phyloP scores from a whole-genome alignment of 2,797 vertebrate species.

The Leptodactylus fallax region DNA sequence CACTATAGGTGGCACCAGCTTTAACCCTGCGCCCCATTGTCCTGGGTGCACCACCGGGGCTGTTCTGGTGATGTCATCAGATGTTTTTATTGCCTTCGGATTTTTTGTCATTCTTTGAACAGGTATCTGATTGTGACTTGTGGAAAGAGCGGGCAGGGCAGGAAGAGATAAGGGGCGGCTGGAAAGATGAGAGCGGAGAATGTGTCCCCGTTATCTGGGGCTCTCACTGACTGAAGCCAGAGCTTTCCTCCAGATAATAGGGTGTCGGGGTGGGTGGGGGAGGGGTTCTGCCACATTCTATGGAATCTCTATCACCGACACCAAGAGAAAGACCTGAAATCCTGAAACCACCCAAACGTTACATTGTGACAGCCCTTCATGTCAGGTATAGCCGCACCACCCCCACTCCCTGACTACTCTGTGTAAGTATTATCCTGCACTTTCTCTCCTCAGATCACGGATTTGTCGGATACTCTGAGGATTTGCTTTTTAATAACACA shows the following conservation, averaged over 20 bases:
- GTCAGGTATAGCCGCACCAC: too few relatives aligned
- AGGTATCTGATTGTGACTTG: neutral
- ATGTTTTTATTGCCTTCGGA: neutral
- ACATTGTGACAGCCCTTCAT: neutral
- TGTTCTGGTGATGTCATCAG: neutral
- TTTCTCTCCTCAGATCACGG: conserved; percentile 83
- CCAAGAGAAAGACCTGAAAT: neutral
- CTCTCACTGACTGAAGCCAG: neutral
- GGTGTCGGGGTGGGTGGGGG: neutral
- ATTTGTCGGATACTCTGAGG: conserved; percentile 88
- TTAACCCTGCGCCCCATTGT: too few relatives aligned
- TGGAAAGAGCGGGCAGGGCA: neutral
- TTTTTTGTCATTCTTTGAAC: too few relatives aligned
- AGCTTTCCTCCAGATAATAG: neutral
- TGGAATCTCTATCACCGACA: neutral
- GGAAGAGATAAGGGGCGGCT: conserved; percentile 11
- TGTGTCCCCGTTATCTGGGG: neutral
- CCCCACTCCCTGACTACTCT: neutral
- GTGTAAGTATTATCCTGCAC: too few relatives aligned
- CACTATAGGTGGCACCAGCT: too few relatives aligned
- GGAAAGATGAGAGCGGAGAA: neutral
- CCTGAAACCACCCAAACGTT: neutral
- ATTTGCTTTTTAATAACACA: conserved; percentile 84
- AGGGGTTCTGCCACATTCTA: neutral
- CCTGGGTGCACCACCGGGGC: too few relatives aligned